A percentile compares a stretch with the other conserved stretches of the same genome.
Evolutionary conservation across 2,888 invertebrate genomes (phyloP).

Genomic region (Drosophila mulleri): DNA sequence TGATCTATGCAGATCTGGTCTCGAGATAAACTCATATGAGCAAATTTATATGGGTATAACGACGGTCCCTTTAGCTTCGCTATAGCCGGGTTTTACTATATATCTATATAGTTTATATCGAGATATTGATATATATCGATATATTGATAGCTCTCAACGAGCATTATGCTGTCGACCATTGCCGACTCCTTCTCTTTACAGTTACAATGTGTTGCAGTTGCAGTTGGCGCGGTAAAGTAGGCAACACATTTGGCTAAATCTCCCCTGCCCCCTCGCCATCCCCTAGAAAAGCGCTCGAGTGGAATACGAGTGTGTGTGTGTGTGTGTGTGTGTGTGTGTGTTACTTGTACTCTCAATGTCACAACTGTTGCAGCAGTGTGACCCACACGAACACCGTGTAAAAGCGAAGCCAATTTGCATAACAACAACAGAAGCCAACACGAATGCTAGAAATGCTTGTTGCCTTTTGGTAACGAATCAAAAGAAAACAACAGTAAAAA

Average conservation of each 20-base stretch:
- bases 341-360: constrained; percentile 12
- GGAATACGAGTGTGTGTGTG: not conserved
- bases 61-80: too few species aligned
- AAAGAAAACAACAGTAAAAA: not conserved
- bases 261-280: not conserved
- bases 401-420: constrained; percentile 41
- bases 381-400: constrained; percentile 4
- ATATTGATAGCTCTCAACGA: too few species aligned
- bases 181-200: not conserved
- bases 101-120: too few species aligned
- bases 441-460: not conserved
- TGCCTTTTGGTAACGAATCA: not conserved
- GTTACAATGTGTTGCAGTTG: not conserved
- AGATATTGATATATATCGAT: too few species aligned
- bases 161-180: not conserved
- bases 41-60: too few species aligned
- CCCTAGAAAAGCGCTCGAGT: not conserved
- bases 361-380: constrained; percentile 41
- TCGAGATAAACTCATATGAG: too few species aligned
- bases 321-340: not conserved
- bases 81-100: too few species aligned
- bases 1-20: too few species aligned
- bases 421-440: not conserved
- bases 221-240: constrained; percentile 39
- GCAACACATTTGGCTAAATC: constrained; percentile 26